A percentile compares a stretch with the other conserved stretches of the same genome.
Evolutionary conservation across 2,113 vertebrate genomes (phyloP).

Genomic region (Canis aureus): DNA sequence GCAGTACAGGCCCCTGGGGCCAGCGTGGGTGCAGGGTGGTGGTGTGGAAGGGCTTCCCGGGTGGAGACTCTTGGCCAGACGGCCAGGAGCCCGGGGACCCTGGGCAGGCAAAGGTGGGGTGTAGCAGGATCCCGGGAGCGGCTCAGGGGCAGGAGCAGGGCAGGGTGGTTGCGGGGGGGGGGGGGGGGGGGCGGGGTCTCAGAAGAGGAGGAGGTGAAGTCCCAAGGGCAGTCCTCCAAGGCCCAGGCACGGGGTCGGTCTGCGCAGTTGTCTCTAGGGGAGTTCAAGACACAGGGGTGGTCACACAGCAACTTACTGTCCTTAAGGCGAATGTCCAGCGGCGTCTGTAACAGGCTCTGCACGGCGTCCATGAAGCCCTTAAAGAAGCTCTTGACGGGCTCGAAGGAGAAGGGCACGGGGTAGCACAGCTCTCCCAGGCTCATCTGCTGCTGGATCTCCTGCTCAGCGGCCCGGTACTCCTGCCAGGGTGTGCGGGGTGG

Average conservation of each 20-base stretch:
- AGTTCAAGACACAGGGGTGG: neutral
- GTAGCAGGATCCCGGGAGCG: neutral
- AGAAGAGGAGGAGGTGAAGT: neutral
- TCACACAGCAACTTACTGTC: constrained; percentile 74
- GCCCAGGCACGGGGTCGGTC: neutral
- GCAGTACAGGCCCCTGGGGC: neutral
- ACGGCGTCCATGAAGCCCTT: constrained; percentile 72
- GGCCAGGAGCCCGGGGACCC: neutral
- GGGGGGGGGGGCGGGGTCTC: neutral
- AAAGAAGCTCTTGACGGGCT: constrained; percentile 84
- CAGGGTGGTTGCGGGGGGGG: neutral
- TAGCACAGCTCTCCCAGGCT: constrained; percentile 79
- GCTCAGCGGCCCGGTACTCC: constrained; percentile 76
- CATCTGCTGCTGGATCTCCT: constrained; percentile 77
- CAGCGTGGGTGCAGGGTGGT: neutral
- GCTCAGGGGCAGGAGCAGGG: neutral
- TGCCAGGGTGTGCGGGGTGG: constrained; percentile 18
- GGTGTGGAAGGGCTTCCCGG: neutral
- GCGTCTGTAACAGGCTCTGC: constrained; percentile 80
- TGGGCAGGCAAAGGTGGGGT: no score
- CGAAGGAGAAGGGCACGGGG: constrained; percentile 82
- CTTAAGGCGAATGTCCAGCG: constrained; percentile 82
- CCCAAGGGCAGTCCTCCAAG: neutral
- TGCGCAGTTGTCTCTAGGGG: neutral
- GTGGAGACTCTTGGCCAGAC: neutral